These are phyloP conservation scores for Ramphastos sulfuratus DNA, from an alignment of 2,113 vertebrate genomes.

Conservation along the genomic window DNA sequence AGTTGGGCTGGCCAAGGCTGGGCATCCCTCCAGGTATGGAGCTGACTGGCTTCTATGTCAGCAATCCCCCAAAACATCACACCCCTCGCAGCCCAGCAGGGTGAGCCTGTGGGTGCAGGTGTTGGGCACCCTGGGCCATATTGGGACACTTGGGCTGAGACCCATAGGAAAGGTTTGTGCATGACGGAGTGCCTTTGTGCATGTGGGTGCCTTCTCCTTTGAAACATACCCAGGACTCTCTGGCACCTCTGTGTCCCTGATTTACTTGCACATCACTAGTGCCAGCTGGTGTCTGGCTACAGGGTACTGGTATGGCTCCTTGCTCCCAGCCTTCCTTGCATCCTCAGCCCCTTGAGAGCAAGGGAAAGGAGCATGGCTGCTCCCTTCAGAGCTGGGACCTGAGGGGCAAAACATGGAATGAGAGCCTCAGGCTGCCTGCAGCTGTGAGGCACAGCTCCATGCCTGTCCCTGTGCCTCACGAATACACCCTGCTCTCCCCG, in stretches of 20 bases:
- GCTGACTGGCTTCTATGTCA: neutral
- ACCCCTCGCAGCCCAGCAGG: neutral
- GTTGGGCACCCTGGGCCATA: neutral
- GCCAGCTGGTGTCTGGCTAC: neutral
- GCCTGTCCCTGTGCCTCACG: neutral
- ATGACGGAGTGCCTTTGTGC: neutral
- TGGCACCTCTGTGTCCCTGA: neutral
- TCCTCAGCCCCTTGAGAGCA: neutral
- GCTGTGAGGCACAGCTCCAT: neutral
- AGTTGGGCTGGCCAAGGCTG: neutral
- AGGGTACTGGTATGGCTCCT: neutral
- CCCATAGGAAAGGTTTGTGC: neutral
- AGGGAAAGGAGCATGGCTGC: neutral
- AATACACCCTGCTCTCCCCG: accelerated
- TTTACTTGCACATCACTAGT: neutral
- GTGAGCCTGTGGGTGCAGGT: accelerated
- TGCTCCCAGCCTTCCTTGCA: neutral
- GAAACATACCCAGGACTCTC: neutral
- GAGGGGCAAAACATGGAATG: neutral
- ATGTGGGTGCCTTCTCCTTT: neutral
- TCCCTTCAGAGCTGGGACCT: neutral
- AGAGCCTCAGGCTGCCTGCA: neutral
- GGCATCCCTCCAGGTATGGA: neutral
- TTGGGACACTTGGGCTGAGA: neutral
- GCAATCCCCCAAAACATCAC: neutral